Evolutionary conservation across 2,797 vertebrate species (phyloP).

Genomic region (Crenichthys baileyi): DNA sequence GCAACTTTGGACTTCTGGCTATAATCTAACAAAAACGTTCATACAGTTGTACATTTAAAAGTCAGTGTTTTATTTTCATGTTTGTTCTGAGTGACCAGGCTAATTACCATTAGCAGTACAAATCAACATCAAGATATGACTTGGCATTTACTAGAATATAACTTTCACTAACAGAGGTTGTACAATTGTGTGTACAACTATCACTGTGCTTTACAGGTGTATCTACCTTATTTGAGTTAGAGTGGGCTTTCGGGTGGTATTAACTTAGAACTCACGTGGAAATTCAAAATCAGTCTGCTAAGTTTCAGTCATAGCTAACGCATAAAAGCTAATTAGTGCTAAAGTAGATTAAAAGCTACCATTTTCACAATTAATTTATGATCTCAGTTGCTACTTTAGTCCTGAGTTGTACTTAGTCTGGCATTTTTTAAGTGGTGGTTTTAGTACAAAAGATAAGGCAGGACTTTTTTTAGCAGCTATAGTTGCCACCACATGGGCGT

Average conservation of each 20-base stretch:
- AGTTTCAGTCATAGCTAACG: background rate
- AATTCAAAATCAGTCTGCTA: background rate
- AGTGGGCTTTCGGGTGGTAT: background rate
- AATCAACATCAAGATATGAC: background rate
- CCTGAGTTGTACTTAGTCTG: background rate
- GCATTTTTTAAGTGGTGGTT: background rate
- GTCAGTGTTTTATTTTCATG: too few species aligned
- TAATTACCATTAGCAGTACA: too few species aligned
- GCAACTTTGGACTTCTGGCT: too few species aligned
- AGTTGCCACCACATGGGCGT: constrained; percentile 1
- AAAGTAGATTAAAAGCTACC: background rate
- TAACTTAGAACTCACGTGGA: background rate
- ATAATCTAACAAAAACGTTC: background rate
- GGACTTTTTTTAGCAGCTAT: background rate
- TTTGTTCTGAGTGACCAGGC: too few species aligned
- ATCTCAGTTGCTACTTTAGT: background rate
- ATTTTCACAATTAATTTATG: background rate
- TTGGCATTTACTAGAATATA: background rate
- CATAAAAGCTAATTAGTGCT: too few species aligned
- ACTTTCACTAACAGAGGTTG: too few species aligned
- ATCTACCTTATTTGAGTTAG: background rate
- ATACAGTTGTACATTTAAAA: too few species aligned
- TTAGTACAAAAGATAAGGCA: background rate
- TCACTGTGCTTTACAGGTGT: background rate
- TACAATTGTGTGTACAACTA: background rate